phyloP scores from a whole-genome alignment of 2,888 invertebrate species.

The Acleris literana region DNA sequence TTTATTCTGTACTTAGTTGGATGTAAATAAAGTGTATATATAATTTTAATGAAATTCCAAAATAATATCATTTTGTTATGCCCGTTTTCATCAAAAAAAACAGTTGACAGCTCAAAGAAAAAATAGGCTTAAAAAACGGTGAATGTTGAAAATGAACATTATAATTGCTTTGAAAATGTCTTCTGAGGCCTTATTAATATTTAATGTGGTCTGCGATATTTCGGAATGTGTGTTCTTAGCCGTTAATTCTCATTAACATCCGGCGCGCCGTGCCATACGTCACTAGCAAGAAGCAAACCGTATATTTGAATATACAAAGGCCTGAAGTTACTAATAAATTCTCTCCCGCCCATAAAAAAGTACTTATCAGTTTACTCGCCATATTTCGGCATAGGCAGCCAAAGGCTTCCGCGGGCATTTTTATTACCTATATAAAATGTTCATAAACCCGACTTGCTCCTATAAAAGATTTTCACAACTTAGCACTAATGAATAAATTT shows the following conservation, averaged over 20 bases:
- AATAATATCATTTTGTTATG: too few species aligned
- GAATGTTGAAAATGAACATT: too few species aligned
- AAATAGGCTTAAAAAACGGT: too few species aligned
- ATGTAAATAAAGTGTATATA: too few species aligned
- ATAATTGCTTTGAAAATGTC: too few species aligned
- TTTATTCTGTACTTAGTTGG: too few species aligned
- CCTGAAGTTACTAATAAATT: conserved; percentile 23
- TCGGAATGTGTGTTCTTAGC: too few species aligned
- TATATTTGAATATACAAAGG: conserved; percentile 4
- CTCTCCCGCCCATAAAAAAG: conserved; percentile 18
- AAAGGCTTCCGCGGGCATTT: conserved; percentile 11
- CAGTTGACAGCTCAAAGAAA: too few species aligned
- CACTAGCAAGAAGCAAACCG: background rate
- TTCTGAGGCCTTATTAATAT: too few species aligned
- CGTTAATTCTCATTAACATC: conserved; percentile 7
- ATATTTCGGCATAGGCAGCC: conserved; percentile 14
- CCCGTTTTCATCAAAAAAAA: too few species aligned
- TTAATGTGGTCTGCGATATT: too few species aligned
- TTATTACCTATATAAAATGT: conserved; percentile 26
- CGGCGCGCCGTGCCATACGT: background rate
- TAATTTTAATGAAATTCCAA: too few species aligned
- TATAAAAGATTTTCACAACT: conserved; percentile 23
- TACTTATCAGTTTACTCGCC: conserved; percentile 27
- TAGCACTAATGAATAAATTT: conserved; percentile 16
- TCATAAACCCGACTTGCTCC: conserved; percentile 22